A percentile compares a stretch with the other conserved stretches of the same genome.
Evolutionary conservation across 1,140 invertebrate species (phyloP).

Genomic region (Nephila pilipes): DNA sequence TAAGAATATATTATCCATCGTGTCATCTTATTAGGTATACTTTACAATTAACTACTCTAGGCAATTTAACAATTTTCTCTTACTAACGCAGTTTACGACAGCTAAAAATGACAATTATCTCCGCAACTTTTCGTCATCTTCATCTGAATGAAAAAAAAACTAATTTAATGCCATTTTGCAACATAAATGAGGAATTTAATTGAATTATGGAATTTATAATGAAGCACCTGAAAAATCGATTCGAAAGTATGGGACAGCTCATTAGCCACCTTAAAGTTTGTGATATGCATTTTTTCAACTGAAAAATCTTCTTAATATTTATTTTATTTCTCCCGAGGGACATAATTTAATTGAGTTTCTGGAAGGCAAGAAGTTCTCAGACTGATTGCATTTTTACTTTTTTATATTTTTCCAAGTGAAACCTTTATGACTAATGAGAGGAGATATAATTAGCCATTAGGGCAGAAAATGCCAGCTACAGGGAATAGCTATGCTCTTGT

Average conservation of each 20-base stretch:
- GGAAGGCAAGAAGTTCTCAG: background rate
- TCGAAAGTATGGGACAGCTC: background rate
- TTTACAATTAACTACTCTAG: no score
- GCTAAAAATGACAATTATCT: no score
- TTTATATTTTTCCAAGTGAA: background rate
- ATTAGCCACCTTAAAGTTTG: background rate
- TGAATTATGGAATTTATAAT: constrained; percentile 3
- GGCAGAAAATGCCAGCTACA: background rate
- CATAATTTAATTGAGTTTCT: background rate
- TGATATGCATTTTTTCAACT: background rate
- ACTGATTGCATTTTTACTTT: background rate
- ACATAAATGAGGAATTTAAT: background rate
- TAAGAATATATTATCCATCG: no score
- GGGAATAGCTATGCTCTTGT: no score
- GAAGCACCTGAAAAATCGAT: background rate
- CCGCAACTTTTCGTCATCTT: no score
- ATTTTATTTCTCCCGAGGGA: background rate
- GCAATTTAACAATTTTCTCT: no score
- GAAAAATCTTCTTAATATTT: background rate
- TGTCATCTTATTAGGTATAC: no score
- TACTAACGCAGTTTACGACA: no score
- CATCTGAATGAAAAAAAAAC: background rate
- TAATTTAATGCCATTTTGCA: background rate
- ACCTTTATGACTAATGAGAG: background rate
- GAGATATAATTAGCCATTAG: background rate